A percentile compares a stretch with the other conserved stretches of the same genome.
Conservation (phyloP, 2,113 vertebrate genomes). For the Caretta caretta region DNA sequence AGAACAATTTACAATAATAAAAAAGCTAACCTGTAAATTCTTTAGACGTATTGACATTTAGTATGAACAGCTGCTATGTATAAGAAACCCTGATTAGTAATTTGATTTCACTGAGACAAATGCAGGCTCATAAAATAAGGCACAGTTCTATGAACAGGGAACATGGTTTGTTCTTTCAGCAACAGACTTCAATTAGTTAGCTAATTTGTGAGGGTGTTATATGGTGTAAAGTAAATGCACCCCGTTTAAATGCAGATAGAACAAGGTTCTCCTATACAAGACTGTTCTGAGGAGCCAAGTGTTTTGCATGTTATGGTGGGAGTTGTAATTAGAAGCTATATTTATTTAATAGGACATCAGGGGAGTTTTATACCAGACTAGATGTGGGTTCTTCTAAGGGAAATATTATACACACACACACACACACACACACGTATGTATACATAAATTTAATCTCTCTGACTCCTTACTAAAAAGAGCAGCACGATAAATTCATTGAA, state of each 20-base stretch:
- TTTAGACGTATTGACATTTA: rapidly evolving
- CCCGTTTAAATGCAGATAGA: not conserved
- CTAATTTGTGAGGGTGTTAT: rapidly evolving
- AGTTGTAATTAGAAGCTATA: not conserved
- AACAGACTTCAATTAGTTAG: not conserved
- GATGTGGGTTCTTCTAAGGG: not conserved
- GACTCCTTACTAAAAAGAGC: not conserved
- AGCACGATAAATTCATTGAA: not conserved
- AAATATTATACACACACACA: not conserved
- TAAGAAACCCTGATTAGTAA: not conserved
- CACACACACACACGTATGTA: too few relatives aligned
- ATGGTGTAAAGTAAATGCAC: not conserved
- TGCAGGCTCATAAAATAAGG: conserved; percentile 41
- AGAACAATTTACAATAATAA: not conserved
- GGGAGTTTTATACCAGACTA: not conserved
- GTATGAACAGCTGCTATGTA: not conserved
- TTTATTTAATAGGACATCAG: rapidly evolving
- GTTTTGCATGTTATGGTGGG: rapidly evolving
- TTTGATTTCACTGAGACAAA: not conserved
- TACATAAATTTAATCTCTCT: not conserved
- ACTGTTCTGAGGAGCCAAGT: not conserved
- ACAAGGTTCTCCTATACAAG: not conserved
- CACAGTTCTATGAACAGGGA: not conserved
- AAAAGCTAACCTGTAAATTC: conserved; percentile 15
- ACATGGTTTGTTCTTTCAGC: not conserved